These are phyloP conservation scores for Rallus crepitans DNA, from an alignment of 2,797 vertebrate genomes.

Conservation along the genomic window DNA sequence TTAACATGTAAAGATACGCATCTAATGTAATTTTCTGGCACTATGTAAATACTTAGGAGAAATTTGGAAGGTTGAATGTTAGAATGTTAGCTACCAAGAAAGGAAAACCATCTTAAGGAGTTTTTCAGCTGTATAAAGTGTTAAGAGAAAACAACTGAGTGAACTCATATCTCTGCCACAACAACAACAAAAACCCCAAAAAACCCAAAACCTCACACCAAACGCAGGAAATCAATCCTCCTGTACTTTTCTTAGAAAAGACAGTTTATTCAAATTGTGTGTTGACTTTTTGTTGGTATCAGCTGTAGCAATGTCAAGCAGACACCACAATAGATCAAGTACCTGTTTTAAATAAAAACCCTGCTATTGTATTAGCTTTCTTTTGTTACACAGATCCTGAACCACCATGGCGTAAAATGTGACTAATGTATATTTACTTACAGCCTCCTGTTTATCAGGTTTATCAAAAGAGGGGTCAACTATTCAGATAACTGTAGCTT, in stretches of 20 bases:
- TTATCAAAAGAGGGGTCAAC: background rate
- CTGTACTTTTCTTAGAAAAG: background rate
- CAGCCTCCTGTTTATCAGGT: background rate
- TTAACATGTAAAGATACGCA: accelerated
- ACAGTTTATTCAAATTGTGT: background rate
- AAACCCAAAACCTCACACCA: background rate
- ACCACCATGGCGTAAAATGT: background rate
- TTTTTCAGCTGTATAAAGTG: background rate
- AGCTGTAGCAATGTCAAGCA: background rate
- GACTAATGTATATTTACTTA: background rate
- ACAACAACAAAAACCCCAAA: background rate
- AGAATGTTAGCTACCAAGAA: background rate
- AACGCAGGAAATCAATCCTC: background rate
- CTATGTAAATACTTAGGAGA: background rate
- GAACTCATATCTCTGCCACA: background rate
- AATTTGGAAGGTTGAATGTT: background rate
- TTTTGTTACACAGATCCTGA: background rate
- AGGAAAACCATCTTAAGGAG: background rate
- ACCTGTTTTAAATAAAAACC: background rate
- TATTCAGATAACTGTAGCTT: background rate
- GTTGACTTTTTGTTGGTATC: background rate
- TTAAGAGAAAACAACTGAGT: background rate
- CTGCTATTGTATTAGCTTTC: background rate
- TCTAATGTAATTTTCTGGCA: background rate
- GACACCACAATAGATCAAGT: background rate